Evolutionary conservation across 2,888 invertebrate species (phyloP), one percentile per base, ranked within the genome.

Genomic region (Drymonia ruficornis): DNA sequence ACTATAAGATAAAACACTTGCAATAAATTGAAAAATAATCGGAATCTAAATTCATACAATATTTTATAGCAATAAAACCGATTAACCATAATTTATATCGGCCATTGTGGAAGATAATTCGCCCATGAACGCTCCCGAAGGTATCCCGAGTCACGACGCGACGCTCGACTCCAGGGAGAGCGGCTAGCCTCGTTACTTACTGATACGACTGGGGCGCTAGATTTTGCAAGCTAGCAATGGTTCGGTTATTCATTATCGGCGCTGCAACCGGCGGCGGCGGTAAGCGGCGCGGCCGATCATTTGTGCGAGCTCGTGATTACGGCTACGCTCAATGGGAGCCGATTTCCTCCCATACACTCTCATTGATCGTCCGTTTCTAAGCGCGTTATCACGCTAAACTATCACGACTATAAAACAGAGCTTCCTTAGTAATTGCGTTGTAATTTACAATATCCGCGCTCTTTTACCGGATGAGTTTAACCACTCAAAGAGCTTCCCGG

Each of bases 141-240:
- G 86, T 81, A 83, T 76, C 81, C 76, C 67, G 78, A 86, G 83
- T 88, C 86, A 86, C 84, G 88, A 86, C 77, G 72, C 78, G 77
- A 78, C 64, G 70, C 63, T 70, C 67, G 68, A 72, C 70, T 70
- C 67, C 64, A 64, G 73, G 73, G 79, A 75, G 78, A 74, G 70
- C 67, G 76, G 74, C 69, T 87, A 88, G 86, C 84, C 80, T 87
- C 80, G 83, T 89, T 89, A 88, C 81, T 83, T 79, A 77, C 79
- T 74, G 81, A 80, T 83, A 80, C 80, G 76, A 81, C 76, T 78
- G 71, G n/a, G n/a, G 67, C 73, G 73, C 78, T 84, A 77, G 82
- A 87, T 88, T 89, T 82, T 85, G 89, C 87, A 87, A 87, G 85
- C 83, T 73, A 86, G 89, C 85, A 82, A 83, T 83, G 72, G 76